Evolutionary conservation across 2,113 vertebrate genomes (phyloP).

Genomic region (Phaethon lepturus): DNA sequence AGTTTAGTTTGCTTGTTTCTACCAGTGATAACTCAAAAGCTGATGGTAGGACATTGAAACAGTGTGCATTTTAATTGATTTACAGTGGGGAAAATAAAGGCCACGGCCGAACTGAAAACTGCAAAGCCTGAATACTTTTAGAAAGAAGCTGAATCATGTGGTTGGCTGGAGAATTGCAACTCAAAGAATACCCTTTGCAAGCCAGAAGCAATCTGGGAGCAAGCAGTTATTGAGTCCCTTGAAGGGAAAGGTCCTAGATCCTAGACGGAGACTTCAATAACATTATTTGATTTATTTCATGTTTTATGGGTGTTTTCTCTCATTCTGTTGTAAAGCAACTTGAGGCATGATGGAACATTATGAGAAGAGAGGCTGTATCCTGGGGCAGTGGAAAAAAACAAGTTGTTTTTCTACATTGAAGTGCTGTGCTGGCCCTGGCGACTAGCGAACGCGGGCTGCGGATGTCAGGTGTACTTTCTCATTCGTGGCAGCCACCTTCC

Average conservation of each 20-base stretch:
- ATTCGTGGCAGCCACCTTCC: neutral
- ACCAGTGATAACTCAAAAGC: neutral
- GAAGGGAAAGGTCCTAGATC: neutral
- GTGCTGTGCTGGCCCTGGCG: fast-evolving
- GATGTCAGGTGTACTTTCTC: too few species aligned
- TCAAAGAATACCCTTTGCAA: neutral
- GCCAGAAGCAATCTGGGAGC: neutral
- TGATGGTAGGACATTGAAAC: neutral
- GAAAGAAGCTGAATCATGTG: neutral
- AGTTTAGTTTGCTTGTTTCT: neutral
- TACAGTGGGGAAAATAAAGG: neutral
- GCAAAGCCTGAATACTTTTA: neutral
- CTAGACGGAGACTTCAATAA: neutral
- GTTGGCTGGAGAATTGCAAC: neutral
- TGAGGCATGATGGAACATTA: neutral
- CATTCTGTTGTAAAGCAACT: neutral
- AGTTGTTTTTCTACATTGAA: fast-evolving
- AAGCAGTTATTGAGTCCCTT: neutral
- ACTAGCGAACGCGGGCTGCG: fast-evolving
- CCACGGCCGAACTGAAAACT: neutral
- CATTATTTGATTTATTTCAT: neutral
- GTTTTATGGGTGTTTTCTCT: neutral
- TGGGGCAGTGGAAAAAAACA: neutral
- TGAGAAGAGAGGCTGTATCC: neutral
- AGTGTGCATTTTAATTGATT: neutral